These are phyloP conservation scores for Papilio glaucus DNA, from an alignment of 1,140 invertebrate genomes.

Conservation along the genomic window DNA sequence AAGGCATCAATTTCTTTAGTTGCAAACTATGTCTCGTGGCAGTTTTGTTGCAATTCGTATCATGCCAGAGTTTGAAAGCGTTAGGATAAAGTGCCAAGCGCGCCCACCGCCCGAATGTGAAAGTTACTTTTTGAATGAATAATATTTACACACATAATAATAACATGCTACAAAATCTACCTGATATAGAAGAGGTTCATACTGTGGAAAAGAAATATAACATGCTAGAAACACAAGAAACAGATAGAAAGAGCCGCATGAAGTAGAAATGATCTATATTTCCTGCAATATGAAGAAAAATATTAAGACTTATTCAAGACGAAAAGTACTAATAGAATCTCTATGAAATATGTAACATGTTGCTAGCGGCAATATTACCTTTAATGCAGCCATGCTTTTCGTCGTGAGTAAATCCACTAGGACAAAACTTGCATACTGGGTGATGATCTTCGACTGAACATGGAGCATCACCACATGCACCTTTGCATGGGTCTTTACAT, in stretches of 20 bases:
- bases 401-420: constrained; percentile 93
- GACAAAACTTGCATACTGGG: constrained; percentile 97
- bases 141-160: constrained; percentile 72
- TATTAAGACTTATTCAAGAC: constrained; percentile 78
- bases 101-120: constrained; percentile 64
- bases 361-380: constrained; percentile 88
- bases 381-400: constrained; percentile 96
- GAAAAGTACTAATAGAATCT: constrained; percentile 67
- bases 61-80: constrained; percentile 55
- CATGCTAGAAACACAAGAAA: constrained; percentile 76
- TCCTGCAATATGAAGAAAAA: constrained; percentile 84
- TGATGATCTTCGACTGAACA: constrained; percentile 96
- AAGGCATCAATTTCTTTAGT: constrained; percentile 59
- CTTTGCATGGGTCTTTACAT: constrained; percentile 94
- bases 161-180: constrained; percentile 69
- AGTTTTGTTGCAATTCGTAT: constrained; percentile 70
- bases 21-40: constrained; percentile 81
- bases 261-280: constrained; percentile 78
- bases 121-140: constrained; percentile 57
- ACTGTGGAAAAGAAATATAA: constrained; percentile 76
- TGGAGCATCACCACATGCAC: constrained; percentile 92
- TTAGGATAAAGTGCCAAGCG: constrained; percentile 62
- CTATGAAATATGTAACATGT: constrained; percentile 60
- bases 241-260: constrained; percentile 77
- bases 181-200: constrained; percentile 74